Percentiles rank a stretch among this genome's conserved stretches.
These are phyloP conservation scores for Urosaurus nigricauda DNA, from an alignment of 2,797 vertebrate species.

Conservation along the genomic window DNA sequence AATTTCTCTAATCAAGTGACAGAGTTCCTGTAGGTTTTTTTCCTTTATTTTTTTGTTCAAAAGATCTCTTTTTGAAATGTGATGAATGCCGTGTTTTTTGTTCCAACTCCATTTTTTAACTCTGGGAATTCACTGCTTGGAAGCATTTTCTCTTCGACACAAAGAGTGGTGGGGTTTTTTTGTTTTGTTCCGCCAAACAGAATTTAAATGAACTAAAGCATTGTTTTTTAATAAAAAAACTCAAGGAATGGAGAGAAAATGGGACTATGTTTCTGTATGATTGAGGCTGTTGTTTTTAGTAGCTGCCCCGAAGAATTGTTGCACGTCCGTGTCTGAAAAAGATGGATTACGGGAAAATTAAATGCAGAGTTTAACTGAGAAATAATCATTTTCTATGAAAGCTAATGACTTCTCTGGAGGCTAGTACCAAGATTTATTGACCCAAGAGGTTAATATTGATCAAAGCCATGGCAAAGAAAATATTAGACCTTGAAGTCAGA, in stretches of 20 bases:
- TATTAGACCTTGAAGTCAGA: slow-evolving; percentile 72
- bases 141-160: background rate
- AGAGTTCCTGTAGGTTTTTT: background rate
- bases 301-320: slow-evolving; percentile 43
- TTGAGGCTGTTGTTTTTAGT: slow-evolving; percentile 20
- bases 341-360: slow-evolving; percentile 76
- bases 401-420: slow-evolving; percentile 78
- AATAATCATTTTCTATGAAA: slow-evolving; percentile 79
- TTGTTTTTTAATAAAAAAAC: background rate
- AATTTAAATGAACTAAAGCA: background rate
- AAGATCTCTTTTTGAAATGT: background rate
- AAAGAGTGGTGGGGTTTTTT: background rate
- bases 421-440: slow-evolving; percentile 77
- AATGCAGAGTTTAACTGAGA: slow-evolving; percentile 75
- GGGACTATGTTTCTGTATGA: background rate
- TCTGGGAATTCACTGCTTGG: background rate
- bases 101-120: background rate
- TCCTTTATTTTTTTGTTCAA: too few relatives aligned
- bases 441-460: slow-evolving; percentile 71
- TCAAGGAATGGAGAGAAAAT: background rate
- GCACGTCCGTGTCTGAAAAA: slow-evolving; percentile 57
- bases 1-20: background rate
- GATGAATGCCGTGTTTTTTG: accelerated
- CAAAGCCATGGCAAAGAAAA: slow-evolving; percentile 69
- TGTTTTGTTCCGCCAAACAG: accelerated